Base-by-base conservation (phyloP, 2,113 vertebrate species). In the Podiceps cristatus region DNA sequence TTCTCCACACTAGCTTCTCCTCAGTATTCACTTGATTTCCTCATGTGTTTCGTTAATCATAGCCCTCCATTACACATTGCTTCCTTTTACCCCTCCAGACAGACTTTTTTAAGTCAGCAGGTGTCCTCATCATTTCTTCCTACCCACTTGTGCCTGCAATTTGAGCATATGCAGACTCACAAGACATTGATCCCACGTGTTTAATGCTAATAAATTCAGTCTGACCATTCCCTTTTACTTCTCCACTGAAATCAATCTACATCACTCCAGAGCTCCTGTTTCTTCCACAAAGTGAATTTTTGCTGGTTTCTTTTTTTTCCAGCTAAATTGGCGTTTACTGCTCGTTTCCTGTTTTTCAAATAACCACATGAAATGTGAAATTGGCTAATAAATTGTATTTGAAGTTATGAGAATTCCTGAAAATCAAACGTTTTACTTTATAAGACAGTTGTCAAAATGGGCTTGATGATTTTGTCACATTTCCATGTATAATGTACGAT, bases 391-490 rank as follows among this genome's bases (percentile, higher is more conserved):
- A 88, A 40, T 3, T 11, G 2, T 56, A 47, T 53, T 55, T 75
- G 35, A 89, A 60, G 10, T 59, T 40, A 24, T 4, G 13, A 92
- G 49, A 73, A 79, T 73, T 31, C 29, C 59, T 72, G 33, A 77
- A 96, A 96, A 69, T 75, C 58, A 83, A 94, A 47, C 35, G 25
- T 87, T 94, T 96, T 81, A 23, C 49, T 88, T 88, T 52, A 12
- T 12, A 56, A 33, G 28, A 16, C 40, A 66, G 49, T 25, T 86
- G n/a, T 28, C 69, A 49, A 94, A 88, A 45, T 9, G n/a, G 29
- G 18, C 27, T 72, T 52, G 69, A 88, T 42, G 35, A 67, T 83
- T 89, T 91, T 91, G 66, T 55, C 83, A 64, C 15, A 37, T 75
- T 79, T 83, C 40, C 47, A 49, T 59, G 29, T 71, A 69, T 45